Percentiles rank a stretch among this genome's conserved stretches.
Conservation (phyloP, 2,888 invertebrate genomes). For the Tenthredo livida region DNA sequence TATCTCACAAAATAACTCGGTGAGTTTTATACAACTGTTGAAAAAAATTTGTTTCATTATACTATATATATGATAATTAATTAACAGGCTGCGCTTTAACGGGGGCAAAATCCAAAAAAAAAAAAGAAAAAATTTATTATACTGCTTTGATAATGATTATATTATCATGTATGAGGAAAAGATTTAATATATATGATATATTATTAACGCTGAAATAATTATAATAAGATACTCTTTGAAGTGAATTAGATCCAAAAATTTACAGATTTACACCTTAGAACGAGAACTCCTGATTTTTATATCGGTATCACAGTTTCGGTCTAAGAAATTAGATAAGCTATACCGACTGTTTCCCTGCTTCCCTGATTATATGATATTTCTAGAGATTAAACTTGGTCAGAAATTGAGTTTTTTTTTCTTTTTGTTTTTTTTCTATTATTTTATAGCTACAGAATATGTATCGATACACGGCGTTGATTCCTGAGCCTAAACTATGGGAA, state of each 20-base stretch:
- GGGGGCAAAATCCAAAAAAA: too few species aligned
- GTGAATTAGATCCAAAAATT: neutral
- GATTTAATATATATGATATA: neutral
- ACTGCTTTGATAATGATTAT: neutral
- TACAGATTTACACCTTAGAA: neutral
- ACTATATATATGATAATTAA: neutral
- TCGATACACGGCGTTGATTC: neutral
- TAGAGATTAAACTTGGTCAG: neutral
- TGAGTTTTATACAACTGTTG: conserved; percentile 72
- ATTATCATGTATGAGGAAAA: neutral
- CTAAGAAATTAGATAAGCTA: neutral
- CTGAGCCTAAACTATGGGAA: neutral
- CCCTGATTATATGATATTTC: neutral
- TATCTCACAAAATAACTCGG: conserved; percentile 81
- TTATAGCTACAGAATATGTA: neutral
- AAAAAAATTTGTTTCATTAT: neutral
- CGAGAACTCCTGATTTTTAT: neutral
- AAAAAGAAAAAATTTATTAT: neutral
- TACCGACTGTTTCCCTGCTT: neutral
- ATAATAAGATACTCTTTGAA: neutral
- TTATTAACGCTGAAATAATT: neutral
- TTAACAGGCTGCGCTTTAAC: neutral
- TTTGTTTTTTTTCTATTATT: neutral
- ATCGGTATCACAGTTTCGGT: neutral
- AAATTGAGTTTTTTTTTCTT: neutral